Percentiles rank a stretch among this genome's conserved stretches.
Conservation (phyloP, 2,888 invertebrate species). For the Drosophila paracracens region DNA sequence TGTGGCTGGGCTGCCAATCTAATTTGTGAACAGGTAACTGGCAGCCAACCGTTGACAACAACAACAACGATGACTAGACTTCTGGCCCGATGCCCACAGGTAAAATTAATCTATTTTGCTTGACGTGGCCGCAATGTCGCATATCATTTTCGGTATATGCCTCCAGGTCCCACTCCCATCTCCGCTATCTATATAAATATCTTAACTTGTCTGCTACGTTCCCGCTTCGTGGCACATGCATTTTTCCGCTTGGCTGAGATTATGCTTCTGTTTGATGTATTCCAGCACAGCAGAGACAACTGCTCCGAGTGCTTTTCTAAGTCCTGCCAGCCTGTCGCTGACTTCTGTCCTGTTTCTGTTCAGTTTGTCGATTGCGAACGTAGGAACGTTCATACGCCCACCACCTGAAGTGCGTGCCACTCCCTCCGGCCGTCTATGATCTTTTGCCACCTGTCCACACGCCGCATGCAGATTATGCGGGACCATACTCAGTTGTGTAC, state of each 20-base stretch:
- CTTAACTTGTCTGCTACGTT: conserved; percentile 24
- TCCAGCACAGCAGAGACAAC: conserved; percentile 58
- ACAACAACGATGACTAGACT: conserved; percentile 30
- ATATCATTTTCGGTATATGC: conserved; percentile 66
- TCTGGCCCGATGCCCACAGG: conserved; percentile 73
- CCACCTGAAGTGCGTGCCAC: conserved; percentile 11
- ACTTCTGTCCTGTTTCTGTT: conserved; percentile 23
- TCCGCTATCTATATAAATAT: conserved; percentile 38
- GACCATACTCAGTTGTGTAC: conserved; percentile 8
- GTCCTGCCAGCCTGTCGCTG: conserved; percentile 8
- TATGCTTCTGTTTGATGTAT: conserved; percentile 76
- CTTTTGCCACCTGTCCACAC: conserved; percentile 20
- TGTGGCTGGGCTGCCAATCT: conserved; percentile 50
- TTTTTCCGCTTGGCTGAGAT: conserved; percentile 72
- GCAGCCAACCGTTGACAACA: conserved; percentile 13
- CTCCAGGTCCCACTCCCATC: not conserved
- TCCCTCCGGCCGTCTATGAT: conserved; percentile 9
- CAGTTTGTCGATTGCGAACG: conserved; percentile 32
- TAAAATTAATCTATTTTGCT: conserved; percentile 78
- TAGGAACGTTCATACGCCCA: not conserved
- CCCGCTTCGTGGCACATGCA: conserved; percentile 54
- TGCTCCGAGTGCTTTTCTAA: conserved; percentile 43
- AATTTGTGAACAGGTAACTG: conserved; percentile 50
- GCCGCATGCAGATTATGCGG: conserved; percentile 43
- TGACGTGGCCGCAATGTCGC: conserved; percentile 76